Evolutionary conservation across 2,888 invertebrate species (phyloP).

Genomic region (Zelleria hepariella): DNA sequence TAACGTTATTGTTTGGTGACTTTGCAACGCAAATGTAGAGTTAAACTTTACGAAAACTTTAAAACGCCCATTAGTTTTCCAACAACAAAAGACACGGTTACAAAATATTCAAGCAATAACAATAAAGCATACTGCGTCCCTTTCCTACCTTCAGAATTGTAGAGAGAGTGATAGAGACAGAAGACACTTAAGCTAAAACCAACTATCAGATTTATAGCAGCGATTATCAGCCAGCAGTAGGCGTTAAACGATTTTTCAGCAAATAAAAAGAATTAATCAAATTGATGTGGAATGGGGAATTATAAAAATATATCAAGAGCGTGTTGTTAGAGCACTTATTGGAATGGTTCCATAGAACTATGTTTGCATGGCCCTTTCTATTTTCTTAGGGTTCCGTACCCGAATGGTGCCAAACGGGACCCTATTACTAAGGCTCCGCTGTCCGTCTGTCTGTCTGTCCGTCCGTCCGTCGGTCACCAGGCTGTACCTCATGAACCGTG

Average conservation of each 20-base stretch:
- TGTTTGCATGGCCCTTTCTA: too few relatives aligned
- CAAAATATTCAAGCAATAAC: neutral
- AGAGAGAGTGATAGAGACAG: neutral
- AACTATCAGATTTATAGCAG: neutral
- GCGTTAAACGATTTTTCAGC: neutral
- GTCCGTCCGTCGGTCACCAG: too few relatives aligned
- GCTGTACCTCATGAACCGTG: too few relatives aligned
- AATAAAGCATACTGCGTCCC: neutral
- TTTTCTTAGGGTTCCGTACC: too few relatives aligned
- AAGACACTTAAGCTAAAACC: neutral
- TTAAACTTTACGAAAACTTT: too few relatives aligned
- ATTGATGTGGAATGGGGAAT: neutral
- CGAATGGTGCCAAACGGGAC: too few relatives aligned
- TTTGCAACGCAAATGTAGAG: too few relatives aligned
- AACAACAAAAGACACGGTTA: neutral
- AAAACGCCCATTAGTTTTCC: neutral
- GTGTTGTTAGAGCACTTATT: too few relatives aligned
- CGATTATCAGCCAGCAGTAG: neutral
- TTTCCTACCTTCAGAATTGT: neutral
- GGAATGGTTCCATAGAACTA: too few relatives aligned
- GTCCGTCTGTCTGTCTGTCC: too few relatives aligned
- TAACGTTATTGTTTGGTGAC: too few relatives aligned
- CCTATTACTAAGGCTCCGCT: too few relatives aligned
- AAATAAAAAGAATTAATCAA: neutral
- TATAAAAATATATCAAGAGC: neutral